Evolutionary conservation across 2,888 invertebrate genomes (phyloP).

Genomic region (Lithophane semibrunnea): DNA sequence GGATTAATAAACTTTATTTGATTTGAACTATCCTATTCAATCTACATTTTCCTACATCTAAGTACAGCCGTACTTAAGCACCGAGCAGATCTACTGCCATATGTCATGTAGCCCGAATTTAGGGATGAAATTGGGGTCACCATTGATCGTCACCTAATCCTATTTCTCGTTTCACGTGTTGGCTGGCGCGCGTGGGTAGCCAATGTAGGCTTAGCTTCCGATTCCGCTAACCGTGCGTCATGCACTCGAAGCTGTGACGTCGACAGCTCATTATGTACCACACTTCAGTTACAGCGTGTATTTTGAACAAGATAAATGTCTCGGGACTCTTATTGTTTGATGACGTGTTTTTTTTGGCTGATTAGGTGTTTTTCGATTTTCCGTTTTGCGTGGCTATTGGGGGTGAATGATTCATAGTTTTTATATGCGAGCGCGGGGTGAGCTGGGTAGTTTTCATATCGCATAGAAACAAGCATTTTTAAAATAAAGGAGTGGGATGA

Average conservation of each 20-base stretch:
- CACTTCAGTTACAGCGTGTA: conserved; percentile 62
- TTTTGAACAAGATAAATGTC: conserved; percentile 52
- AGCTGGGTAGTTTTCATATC: neutral
- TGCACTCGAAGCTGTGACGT: conserved; percentile 75
- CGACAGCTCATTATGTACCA: conserved; percentile 65
- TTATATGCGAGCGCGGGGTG: neutral
- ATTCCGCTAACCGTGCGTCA: conserved; percentile 81
- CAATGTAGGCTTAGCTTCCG: conserved; percentile 77
- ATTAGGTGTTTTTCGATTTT: conserved; percentile 7
- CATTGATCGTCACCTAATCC: conserved; percentile 74
- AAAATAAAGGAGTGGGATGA: neutral
- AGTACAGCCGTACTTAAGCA: conserved; percentile 7
- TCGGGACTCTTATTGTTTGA: conserved; percentile 23
- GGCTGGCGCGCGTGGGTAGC: conserved; percentile 75
- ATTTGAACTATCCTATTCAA: neutral
- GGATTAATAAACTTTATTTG: no score
- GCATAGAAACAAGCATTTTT: neutral
- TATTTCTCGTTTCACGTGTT: conserved; percentile 72
- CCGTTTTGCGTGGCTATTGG: neutral
- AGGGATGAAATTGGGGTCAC: conserved; percentile 53
- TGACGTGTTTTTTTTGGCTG: conserved; percentile 10
- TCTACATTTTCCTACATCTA: neutral
- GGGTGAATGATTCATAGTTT: neutral
- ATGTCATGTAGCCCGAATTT: conserved; percentile 34
- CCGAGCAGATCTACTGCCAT: conserved; percentile 20